These are phyloP conservation scores for Ethmia dodecea DNA, from an alignment of 2,888 invertebrate species.

Conservation along the genomic window DNA sequence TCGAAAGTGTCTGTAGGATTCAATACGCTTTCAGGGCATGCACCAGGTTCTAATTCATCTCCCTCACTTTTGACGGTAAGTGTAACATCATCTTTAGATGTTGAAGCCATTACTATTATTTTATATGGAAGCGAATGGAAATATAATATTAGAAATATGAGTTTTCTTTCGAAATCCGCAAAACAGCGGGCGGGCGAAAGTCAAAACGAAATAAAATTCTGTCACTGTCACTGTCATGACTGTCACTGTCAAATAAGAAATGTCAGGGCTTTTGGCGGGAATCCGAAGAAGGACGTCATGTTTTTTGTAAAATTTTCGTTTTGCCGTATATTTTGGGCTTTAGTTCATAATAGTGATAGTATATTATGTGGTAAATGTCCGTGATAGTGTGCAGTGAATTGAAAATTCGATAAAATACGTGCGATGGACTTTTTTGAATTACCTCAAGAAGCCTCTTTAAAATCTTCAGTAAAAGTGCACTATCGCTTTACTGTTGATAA, in stretches of 20 bases:
- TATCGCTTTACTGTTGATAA: too few species aligned
- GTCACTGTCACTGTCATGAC: background rate
- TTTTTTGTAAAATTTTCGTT: too few species aligned
- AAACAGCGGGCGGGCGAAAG: background rate
- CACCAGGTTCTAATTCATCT: slow-evolving; percentile 60
- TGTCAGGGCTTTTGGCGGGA: background rate
- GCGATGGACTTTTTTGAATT: too few species aligned
- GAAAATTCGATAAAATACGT: too few species aligned
- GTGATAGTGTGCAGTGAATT: too few species aligned
- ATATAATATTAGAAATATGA: too few species aligned
- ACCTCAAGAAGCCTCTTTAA: too few species aligned
- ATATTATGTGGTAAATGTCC: too few species aligned
- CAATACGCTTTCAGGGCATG: slow-evolving; percentile 80
- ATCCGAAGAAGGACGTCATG: too few species aligned
- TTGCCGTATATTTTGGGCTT: too few species aligned
- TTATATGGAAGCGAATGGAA: slow-evolving; percentile 13
- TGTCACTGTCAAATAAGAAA: background rate
- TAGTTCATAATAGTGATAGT: too few species aligned
- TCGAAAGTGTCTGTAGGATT: slow-evolving; percentile 84
- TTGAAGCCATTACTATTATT: slow-evolving; percentile 50
- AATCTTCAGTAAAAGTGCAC: too few species aligned
- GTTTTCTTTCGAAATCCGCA: background rate
- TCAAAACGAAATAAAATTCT: background rate
- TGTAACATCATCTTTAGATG: slow-evolving; percentile 45
- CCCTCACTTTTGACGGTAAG: slow-evolving; percentile 29